A percentile compares a stretch with the other conserved stretches of the same genome.
These are phyloP conservation scores for Orthosia gothica DNA, from an alignment of 2,888 invertebrate genomes.

Conservation along the genomic window DNA sequence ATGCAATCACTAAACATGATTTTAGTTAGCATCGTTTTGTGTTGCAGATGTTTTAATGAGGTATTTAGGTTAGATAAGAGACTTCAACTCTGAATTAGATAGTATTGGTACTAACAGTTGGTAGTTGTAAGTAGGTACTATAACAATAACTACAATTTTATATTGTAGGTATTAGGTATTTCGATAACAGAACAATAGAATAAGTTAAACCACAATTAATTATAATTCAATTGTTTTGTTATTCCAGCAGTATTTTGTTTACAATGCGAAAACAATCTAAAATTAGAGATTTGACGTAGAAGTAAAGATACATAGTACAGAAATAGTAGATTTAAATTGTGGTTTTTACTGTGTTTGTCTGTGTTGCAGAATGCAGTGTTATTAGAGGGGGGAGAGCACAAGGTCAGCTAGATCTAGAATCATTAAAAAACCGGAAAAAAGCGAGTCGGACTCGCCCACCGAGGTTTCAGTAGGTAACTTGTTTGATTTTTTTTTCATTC, in stretches of 20 bases:
- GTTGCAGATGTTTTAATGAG: constrained; percentile 11
- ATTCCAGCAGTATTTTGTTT: constrained; percentile 22
- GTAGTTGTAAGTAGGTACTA: constrained; percentile 4
- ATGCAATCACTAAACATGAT: constrained; percentile 15
- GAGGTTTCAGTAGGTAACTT: background rate
- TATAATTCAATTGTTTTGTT: constrained; percentile 23
- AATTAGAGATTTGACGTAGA: background rate
- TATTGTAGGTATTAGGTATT: constrained; percentile 7
- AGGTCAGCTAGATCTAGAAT: constrained; percentile 33
- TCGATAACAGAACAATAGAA: constrained; percentile 44
- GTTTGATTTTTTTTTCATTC: too few species aligned
- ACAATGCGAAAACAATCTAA: constrained; percentile 7
- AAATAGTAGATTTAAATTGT: background rate
- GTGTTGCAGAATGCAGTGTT: background rate
- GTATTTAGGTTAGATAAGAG: constrained; percentile 24
- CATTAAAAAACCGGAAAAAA: background rate
- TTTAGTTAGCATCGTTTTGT: constrained; percentile 14
- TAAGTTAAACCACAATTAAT: constrained; percentile 46
- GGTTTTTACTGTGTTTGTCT: background rate
- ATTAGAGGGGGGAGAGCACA: constrained; percentile 4
- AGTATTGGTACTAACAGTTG: background rate
- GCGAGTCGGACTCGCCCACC: background rate
- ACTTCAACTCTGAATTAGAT: constrained; percentile 5
- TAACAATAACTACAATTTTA: constrained; percentile 4
- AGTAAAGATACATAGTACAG: background rate